A percentile compares a stretch with the other conserved stretches of the same genome.
Conservation (phyloP, 2,888 invertebrate species). For the Melanargia galathea region DNA sequence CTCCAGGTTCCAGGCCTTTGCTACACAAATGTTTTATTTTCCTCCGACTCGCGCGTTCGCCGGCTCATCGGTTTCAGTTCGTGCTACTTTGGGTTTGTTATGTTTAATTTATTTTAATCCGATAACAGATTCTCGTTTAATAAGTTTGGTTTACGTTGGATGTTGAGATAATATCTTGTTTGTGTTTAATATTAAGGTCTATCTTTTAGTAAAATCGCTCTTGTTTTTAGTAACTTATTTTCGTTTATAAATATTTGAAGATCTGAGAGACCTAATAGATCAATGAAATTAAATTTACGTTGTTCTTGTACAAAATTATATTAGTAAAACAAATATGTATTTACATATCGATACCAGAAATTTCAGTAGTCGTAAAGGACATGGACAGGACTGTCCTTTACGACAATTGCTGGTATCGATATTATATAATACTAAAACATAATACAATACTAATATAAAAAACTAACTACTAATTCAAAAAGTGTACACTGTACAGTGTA, state of each 20-base stretch:
- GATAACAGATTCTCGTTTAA: slow-evolving; percentile 6
- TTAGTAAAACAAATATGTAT: too few relatives aligned
- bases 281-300: too few relatives aligned
- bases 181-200: slow-evolving; percentile 1
- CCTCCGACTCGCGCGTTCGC: slow-evolving; percentile 13
- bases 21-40: slow-evolving; percentile 35
- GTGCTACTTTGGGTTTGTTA: slow-evolving; percentile 26
- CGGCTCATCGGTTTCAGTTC: slow-evolving; percentile 21
- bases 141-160: slow-evolving; percentile 5
- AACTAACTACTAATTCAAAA: neutral
- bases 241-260: neutral
- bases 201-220: neutral
- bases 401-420: too few relatives aligned
- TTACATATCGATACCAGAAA: too few relatives aligned
- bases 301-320: too few relatives aligned
- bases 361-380: too few relatives aligned
- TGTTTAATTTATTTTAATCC: slow-evolving; percentile 30
- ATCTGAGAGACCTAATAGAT: too few relatives aligned
- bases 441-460: too few relatives aligned
- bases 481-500: too few relatives aligned
- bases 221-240: neutral
- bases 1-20: slow-evolving; percentile 28
- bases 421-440: too few relatives aligned
- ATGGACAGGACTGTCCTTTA: too few relatives aligned
- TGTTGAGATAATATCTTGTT: slow-evolving; percentile 1